Base-by-base conservation (phyloP, 2,888 invertebrate genomes). In the Periphyllus acericola region DNA sequence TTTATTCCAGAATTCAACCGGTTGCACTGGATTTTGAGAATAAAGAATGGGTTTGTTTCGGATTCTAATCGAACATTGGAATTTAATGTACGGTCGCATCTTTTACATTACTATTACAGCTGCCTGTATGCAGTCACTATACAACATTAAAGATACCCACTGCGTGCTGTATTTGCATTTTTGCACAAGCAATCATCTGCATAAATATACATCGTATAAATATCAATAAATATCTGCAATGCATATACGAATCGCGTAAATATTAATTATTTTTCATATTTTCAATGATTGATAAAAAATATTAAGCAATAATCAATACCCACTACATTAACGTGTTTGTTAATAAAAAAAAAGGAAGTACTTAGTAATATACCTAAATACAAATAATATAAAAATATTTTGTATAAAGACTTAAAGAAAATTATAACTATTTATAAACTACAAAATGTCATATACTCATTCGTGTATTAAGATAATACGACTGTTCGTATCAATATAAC, bases 11-110 rank as follows among this genome's bases (percentile, higher is more conserved):
- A 84, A 66, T 76, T 84, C 19, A 84, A 84, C 84, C 84, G 84
- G 84, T 84, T 76, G 76, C 83, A 76, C 83, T 76, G 75, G 83
- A 84, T 84, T 84, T 84, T 68, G 68, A 40, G 66, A 76, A 76
- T 66, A 76, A 84, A 84, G 76, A 76, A 76, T 84, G 25, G 75
- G 76, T 46, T 66, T 76, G 46, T 68, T 75, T 83, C 40, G 83
- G 74, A 83, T 74, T 83, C 55, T 55, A 83, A 83, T 83, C 72
- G 74, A 83, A 75, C 83, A 29, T 75, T 66, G 76, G 84, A 84
- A 84, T 84, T 84, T 68, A 32, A 84, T 36, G n/a, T 76, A 75
- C 21, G 29, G 40, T 40, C 14, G 36, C 25, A 40, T 83, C 36
- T 74, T 74, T 68, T 68, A 76, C 52, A 76, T 78, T 32, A 72